Conservation (phyloP, 1,140 invertebrate genomes). For the Zelostemma sp. region DNA sequence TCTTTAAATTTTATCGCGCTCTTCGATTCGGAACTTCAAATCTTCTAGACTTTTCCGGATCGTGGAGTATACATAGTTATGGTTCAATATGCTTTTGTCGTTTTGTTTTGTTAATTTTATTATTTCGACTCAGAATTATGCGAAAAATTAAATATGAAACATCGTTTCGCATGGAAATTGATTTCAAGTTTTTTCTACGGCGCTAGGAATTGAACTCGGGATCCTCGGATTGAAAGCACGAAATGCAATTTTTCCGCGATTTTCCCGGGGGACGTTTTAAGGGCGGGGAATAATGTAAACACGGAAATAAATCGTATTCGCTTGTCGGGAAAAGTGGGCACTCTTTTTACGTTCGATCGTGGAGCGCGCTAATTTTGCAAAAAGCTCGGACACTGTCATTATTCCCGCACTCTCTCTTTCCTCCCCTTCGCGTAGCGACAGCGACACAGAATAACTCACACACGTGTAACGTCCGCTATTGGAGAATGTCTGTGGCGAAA, state of each 20-base stretch:
- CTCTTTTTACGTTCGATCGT: slow-evolving; percentile 45
- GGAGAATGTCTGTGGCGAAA: slow-evolving; percentile 68
- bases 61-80: no score
- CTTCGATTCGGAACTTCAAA: no score
- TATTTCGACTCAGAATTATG: no score
- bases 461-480: slow-evolving; percentile 58
- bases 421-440: slow-evolving; percentile 40
- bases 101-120: no score
- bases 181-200: no score
- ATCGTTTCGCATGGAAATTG: no score
- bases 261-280: neutral
- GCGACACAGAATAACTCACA: slow-evolving; percentile 65
- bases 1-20: neutral
- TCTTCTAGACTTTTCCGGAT: no score
- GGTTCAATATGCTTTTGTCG: no score
- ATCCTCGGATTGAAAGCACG: no score
- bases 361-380: slow-evolving; percentile 65
- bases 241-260: neutral
- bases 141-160: no score
- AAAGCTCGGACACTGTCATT: slow-evolving; percentile 57
- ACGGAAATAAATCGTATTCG: neutral
- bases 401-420: slow-evolving; percentile 35
- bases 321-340: slow-evolving; percentile 24
- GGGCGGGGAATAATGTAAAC: neutral
- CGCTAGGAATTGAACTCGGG: no score